A percentile compares a stretch with the other conserved stretches of the same genome.
phyloP scores from a whole-genome alignment of 2,797 vertebrate species.

The Orestias chungarensis region DNA sequence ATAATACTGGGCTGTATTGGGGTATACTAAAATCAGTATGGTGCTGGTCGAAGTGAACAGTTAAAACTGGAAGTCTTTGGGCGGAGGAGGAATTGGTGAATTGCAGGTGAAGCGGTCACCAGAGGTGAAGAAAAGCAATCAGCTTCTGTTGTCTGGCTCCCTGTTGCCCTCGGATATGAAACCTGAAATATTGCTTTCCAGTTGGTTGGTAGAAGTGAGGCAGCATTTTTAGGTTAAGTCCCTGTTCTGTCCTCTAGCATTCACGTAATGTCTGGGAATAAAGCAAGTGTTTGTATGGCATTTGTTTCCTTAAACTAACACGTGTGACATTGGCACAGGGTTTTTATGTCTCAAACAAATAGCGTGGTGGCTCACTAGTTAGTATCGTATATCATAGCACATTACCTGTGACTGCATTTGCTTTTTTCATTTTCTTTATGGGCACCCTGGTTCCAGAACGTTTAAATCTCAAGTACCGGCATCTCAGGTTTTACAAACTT shows the following conservation, averaged over 20 bases:
- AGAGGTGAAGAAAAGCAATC: not conserved
- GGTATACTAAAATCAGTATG: not conserved
- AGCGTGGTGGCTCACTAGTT: not conserved
- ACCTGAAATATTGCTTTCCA: constrained; percentile 3
- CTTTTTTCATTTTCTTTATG: not conserved
- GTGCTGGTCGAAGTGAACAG: not conserved
- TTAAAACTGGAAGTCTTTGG: not conserved
- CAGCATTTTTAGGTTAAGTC: not conserved
- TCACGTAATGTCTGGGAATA: not conserved
- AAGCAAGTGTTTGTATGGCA: constrained; percentile 1
- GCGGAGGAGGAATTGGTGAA: not conserved
- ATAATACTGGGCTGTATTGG: not conserved
- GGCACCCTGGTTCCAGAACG: not conserved
- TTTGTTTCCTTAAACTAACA: not conserved
- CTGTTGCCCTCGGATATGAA: not conserved
- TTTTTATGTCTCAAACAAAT: not conserved
- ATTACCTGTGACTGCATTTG: not conserved
- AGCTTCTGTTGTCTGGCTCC: not conserved
- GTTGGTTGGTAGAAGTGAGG: not conserved
- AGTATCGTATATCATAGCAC: not conserved
- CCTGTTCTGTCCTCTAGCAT: not conserved
- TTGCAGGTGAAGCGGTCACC: not conserved
- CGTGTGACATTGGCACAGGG: not conserved
- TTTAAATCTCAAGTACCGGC: not conserved
- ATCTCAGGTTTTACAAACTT: not conserved